Evolutionary conservation across 2,797 vertebrate species (phyloP).

Genomic region (Eptatretus atami): DNA sequence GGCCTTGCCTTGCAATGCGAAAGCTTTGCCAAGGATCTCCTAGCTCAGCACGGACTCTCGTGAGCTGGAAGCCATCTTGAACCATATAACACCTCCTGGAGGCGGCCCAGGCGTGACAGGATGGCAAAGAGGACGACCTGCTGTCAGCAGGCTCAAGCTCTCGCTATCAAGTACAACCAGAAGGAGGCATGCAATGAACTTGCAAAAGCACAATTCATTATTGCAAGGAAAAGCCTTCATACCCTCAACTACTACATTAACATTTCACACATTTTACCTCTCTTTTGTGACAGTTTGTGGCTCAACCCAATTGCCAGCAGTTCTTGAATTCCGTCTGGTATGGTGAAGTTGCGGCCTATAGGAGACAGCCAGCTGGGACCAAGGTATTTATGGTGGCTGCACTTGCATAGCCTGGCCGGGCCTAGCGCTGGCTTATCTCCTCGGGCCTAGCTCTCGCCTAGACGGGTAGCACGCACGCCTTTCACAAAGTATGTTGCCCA

Average conservation of each 20-base stretch:
- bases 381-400: conserved; percentile 73
- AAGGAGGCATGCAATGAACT: conserved; percentile 37
- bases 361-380: conserved; percentile 71
- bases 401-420: conserved; percentile 64
- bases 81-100: conserved; percentile 24
- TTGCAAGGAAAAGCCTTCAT: too few relatives aligned
- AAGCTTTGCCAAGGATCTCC: conserved; percentile 92
- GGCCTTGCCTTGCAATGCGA: conserved; percentile 86
- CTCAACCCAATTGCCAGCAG: conserved; percentile 96
- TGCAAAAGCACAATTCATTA: too few relatives aligned
- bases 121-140: conserved; percentile 84
- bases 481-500: conserved; percentile 98
- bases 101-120: conserved; percentile 44
- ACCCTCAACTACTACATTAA: not conserved
- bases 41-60: conserved; percentile 96
- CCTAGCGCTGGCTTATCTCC: conserved; percentile 68
- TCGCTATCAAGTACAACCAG: conserved; percentile 96
- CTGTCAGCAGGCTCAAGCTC: conserved; percentile 76
- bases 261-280: conserved; percentile 6
- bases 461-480: conserved; percentile 82
- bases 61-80: conserved; percentile 84
- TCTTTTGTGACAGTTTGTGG: conserved; percentile 36
- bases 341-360: conserved; percentile 75
- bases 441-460: conserved; percentile 64
- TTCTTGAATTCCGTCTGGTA: conserved; percentile 98